Base-by-base conservation (phyloP, 1,140 invertebrate genomes). In the Gonatopus flavifemur region DNA sequence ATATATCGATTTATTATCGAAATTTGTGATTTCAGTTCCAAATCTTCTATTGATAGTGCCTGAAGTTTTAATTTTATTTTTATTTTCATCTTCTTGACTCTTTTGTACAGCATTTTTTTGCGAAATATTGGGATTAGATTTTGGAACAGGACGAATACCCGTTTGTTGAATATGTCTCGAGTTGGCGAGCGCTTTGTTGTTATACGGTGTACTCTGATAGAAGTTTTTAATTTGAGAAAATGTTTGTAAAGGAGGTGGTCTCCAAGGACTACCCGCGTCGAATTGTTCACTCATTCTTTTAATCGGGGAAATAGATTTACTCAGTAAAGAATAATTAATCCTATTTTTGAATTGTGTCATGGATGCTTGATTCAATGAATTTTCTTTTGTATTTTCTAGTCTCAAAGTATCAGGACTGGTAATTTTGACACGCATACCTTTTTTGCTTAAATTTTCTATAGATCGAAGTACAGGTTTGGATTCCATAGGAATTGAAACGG, bases 191-290 rank as follows among this genome's bases (percentile, higher is more conserved):
- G 31, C n/a, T 32, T 56, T 59, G 8, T 51, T 52, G 3, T 37
- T 49, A 45, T 64, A 58, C 0, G 72, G 72, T 18, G 72, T 74
- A 40, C 72, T 74, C 42, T 74, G 72, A 20, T 67, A 48, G 10
- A 68, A 40, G 20, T 57, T 57, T 36, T 59, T 55, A 4, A 71
- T 47, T 16, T 56, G 53, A 20, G 66, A 67, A 42, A 72, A 73
- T 20, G 45, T 49, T n/a, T 25, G 22, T 12, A 57, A 37, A 1
- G 32, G 24, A 5, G 65, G 36, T 6, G 39, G 18, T 43, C 69
- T 51, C 68, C 70, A 73, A 0, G 72, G 72, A 52, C 68, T 74
- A 6, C 33, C 52, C 7, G 44, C 6, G 41, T 68, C 60, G 10
- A 57, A 50, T 18, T 59, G 42, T 0, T 50, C 40, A 1, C 18